Conservation (phyloP, 23 tunicate genomes). For the Halocynthia roretzi region DNA sequence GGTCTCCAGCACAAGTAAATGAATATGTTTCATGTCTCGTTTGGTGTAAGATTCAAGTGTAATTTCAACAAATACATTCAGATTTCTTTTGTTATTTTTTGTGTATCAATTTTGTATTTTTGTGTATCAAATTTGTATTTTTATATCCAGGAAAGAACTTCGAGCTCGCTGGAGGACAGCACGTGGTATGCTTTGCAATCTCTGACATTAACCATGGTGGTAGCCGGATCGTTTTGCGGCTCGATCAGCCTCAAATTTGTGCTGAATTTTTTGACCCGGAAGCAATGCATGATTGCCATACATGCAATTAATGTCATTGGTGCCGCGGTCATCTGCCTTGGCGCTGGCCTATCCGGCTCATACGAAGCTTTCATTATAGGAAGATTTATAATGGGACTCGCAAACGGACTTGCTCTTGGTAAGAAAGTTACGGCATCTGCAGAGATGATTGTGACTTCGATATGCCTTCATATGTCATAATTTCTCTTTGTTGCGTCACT, state of each 20-base stretch:
- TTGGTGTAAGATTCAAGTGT: too few species aligned
- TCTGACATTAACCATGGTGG: neutral
- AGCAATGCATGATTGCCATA: slow-evolving; percentile 20
- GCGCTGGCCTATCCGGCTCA: slow-evolving; percentile 33
- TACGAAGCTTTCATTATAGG: slow-evolving; percentile 58
- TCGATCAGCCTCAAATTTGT: slow-evolving; percentile 6
- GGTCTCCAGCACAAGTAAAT: too few species aligned
- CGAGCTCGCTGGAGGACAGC: neutral
- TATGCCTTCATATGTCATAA: neutral
- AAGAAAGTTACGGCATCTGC: neutral
- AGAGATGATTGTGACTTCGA: too few species aligned
- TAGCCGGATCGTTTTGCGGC: slow-evolving; percentile 7
- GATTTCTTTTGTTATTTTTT: too few species aligned
- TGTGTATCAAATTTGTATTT: neutral
- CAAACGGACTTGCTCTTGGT: slow-evolving; percentile 24
- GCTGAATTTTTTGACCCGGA: slow-evolving; percentile 18
- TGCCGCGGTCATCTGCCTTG: slow-evolving; percentile 16
- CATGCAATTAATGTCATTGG: slow-evolving; percentile 39
- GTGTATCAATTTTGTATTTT: too few species aligned
- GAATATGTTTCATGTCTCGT: too few species aligned
- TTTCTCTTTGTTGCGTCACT: neutral
- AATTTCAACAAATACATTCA: too few species aligned
- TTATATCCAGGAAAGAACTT: neutral
- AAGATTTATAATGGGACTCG: slow-evolving; percentile 32
- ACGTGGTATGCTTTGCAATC: slow-evolving; percentile 2